phyloP scores from a whole-genome alignment of 2,113 vertebrate species.

The Actenoides lindsayi region DNA sequence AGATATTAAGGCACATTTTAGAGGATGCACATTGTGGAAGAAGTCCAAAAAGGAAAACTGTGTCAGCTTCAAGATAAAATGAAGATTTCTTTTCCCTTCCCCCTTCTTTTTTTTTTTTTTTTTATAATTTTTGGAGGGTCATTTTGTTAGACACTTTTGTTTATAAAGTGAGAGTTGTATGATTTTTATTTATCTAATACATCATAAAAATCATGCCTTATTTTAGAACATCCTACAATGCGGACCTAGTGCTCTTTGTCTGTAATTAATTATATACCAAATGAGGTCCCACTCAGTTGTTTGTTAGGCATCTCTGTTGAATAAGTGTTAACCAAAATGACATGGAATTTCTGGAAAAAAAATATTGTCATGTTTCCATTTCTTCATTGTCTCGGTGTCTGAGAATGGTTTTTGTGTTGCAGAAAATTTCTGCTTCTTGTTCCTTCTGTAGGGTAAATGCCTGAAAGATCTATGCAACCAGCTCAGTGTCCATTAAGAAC shows the following conservation, averaged over 20 bases:
- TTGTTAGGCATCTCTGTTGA: neutral
- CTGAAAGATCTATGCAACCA: neutral
- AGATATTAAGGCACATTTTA: neutral
- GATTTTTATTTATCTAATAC: neutral
- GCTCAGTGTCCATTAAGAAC: neutral
- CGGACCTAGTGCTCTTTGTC: neutral
- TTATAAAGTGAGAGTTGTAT: neutral
- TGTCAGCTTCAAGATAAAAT: constrained; percentile 6
- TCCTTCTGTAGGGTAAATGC: neutral
- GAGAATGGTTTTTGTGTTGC: neutral
- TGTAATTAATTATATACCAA: neutral
- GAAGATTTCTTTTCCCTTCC: neutral
- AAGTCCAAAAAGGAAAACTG: constrained; percentile 15
- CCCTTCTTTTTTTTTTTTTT: neutral
- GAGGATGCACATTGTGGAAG: constrained; percentile 26
- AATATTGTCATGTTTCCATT: neutral
- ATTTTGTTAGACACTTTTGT: neutral
- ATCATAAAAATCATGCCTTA: neutral
- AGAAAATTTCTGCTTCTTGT: neutral
- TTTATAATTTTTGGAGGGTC: neutral
- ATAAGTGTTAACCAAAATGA: neutral
- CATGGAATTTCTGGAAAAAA: neutral
- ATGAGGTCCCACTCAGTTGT: neutral
- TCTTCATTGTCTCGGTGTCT: neutral
- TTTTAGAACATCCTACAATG: neutral